These are phyloP conservation scores for Myotis davidii DNA, from an alignment of 2,113 vertebrate genomes.

Conservation along the genomic window DNA sequence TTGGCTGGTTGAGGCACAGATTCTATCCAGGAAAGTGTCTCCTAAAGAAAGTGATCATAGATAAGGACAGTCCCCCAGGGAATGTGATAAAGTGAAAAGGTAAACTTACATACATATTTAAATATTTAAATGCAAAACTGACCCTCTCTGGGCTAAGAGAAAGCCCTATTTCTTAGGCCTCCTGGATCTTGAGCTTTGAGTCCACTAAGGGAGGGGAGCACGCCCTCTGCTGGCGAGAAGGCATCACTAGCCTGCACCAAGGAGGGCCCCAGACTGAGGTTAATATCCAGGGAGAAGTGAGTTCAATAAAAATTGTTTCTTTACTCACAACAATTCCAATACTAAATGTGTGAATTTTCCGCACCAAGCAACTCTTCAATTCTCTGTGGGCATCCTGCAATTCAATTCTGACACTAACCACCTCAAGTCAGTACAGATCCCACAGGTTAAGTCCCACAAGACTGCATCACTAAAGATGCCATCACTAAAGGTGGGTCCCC, in stretches of 20 bases:
- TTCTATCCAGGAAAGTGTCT: background rate
- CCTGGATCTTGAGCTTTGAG: background rate
- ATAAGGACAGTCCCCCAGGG: background rate
- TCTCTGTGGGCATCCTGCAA: background rate
- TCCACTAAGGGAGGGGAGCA: too few species aligned
- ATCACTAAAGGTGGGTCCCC: background rate
- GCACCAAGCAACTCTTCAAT: background rate
- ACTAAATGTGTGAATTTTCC: background rate
- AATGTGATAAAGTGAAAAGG: background rate
- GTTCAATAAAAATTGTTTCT: background rate
- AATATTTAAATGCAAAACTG: background rate
- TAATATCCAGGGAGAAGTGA: background rate
- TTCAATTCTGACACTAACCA: background rate
- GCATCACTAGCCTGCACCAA: background rate
- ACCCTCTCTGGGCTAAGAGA: background rate
- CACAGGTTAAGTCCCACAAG: background rate
- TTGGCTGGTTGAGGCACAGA: background rate
- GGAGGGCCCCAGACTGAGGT: background rate
- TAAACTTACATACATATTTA: background rate
- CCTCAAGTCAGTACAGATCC: background rate
- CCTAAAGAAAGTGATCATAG: background rate
- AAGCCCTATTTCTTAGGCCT: background rate
- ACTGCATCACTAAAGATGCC: background rate
- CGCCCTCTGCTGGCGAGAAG: conserved; percentile 38
- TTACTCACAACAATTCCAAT: background rate